phyloP scores from a whole-genome alignment of 1,140 invertebrate species.

The Coptotermes formosanus region DNA sequence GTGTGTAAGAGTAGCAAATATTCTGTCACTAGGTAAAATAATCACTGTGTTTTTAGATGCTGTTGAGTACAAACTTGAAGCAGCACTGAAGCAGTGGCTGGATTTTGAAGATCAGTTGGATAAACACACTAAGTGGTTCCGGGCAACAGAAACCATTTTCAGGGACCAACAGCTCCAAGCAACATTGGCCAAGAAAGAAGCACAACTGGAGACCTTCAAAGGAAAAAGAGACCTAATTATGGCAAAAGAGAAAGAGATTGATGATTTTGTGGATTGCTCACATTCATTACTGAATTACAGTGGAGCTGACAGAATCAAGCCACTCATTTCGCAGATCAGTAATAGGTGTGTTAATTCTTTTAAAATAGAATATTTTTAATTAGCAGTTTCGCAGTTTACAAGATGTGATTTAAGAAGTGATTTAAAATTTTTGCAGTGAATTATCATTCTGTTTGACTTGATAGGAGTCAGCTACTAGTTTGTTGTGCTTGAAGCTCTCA shows the following conservation, averaged over 20 bases:
- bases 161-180: slow-evolving; percentile 81
- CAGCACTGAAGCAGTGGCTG: slow-evolving; percentile 78
- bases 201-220: slow-evolving; percentile 69
- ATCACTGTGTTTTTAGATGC: not conserved
- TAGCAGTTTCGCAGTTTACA: too few relatives aligned
- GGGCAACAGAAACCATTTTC: slow-evolving; percentile 76
- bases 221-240: slow-evolving; percentile 72
- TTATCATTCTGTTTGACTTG: too few relatives aligned
- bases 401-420: too few relatives aligned
- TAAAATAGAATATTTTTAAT: too few relatives aligned
- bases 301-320: slow-evolving; percentile 82
- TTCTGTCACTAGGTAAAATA: not conserved
- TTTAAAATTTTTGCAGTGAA: too few relatives aligned
- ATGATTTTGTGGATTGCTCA: slow-evolving; percentile 86
- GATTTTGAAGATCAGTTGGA: slow-evolving; percentile 83
- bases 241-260: slow-evolving; percentile 76
- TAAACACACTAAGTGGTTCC: slow-evolving; percentile 79
- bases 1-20: not conserved
- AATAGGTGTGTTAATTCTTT: slow-evolving; percentile 55
- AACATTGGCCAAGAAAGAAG: slow-evolving; percentile 76
- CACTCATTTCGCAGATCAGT: slow-evolving; percentile 84
- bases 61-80: slow-evolving; percentile 56
- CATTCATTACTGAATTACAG: slow-evolving; percentile 81
- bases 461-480: too few relatives aligned
- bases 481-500: too few relatives aligned